A percentile compares a stretch with the other conserved stretches of the same genome.
Evolutionary conservation across 2,888 invertebrate genomes (phyloP).

Genomic region (Caenorhabditis uteleia): DNA sequence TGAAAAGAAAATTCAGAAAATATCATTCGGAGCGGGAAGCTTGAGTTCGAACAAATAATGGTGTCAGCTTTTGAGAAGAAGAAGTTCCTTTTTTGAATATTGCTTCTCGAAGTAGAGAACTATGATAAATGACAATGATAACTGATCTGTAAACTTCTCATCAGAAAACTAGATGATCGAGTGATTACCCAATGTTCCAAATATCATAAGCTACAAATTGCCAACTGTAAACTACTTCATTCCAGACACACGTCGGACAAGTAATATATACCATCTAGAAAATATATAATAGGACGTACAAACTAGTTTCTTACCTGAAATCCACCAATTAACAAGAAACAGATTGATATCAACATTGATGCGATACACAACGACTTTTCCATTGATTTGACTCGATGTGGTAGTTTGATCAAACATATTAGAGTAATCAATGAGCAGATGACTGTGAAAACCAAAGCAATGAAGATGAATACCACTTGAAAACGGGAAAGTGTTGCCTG

Average conservation of each 20-base stretch:
- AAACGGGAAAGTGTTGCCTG: constrained; percentile 1
- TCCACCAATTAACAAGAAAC: neutral
- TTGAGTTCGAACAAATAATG: too few relatives aligned
- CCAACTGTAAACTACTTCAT: neutral
- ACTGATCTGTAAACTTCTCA: too few relatives aligned
- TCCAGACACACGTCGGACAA: neutral
- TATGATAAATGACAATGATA: too few relatives aligned
- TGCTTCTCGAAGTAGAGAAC: too few relatives aligned
- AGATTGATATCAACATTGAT: neutral
- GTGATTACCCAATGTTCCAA: neutral
- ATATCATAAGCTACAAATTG: neutral
- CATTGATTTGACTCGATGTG: neutral
- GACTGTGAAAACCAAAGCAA: neutral
- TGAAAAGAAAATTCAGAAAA: too few relatives aligned
- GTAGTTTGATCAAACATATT: neutral
- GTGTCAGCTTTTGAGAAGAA: too few relatives aligned
- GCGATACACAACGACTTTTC: neutral
- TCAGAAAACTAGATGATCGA: too few relatives aligned
- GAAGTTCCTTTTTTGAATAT: too few relatives aligned
- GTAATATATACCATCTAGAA: too few relatives aligned
- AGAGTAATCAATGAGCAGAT: neutral
- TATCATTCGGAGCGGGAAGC: too few relatives aligned
- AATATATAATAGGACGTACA: too few relatives aligned
- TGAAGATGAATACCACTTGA: neutral
- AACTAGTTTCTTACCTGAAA: too few relatives aligned